These are phyloP conservation scores for Chironomus riparius DNA, from an alignment of 2,888 invertebrate species.

Conservation along the genomic window DNA sequence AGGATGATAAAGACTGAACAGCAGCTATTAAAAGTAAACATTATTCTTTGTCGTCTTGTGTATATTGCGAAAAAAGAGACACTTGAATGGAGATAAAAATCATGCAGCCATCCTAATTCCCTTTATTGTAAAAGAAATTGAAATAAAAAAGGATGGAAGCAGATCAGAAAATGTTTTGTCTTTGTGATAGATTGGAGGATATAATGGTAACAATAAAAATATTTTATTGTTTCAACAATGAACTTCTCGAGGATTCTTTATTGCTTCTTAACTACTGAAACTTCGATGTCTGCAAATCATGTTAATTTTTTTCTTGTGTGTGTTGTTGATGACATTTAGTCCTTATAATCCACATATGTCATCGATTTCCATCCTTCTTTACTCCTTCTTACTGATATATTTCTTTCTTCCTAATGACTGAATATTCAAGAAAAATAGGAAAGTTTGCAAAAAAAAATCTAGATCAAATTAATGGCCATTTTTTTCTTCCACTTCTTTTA, in stretches of 20 bases:
- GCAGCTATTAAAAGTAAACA: conserved; percentile 25
- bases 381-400: not conserved
- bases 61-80: not conserved
- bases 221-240: not conserved
- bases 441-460: no score
- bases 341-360: no score
- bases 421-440: no score
- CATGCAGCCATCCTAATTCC: not conserved
- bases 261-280: not conserved
- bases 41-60: not conserved
- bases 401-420: not conserved
- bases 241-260: not conserved
- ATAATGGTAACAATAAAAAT: not conserved
- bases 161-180: not conserved
- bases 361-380: not conserved
- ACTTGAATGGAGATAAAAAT: conserved; percentile 1
- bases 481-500: not conserved
- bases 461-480: no score
- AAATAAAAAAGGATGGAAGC: not conserved
- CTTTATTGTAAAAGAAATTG: not conserved
- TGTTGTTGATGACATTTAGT: no score
- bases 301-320: not conserved
- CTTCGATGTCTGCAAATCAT: not conserved
- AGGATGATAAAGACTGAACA: conserved; percentile 19
- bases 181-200: no score